These are phyloP conservation scores for Heteropelma amictum DNA, from an alignment of 2,888 invertebrate species.

Conservation along the genomic window DNA sequence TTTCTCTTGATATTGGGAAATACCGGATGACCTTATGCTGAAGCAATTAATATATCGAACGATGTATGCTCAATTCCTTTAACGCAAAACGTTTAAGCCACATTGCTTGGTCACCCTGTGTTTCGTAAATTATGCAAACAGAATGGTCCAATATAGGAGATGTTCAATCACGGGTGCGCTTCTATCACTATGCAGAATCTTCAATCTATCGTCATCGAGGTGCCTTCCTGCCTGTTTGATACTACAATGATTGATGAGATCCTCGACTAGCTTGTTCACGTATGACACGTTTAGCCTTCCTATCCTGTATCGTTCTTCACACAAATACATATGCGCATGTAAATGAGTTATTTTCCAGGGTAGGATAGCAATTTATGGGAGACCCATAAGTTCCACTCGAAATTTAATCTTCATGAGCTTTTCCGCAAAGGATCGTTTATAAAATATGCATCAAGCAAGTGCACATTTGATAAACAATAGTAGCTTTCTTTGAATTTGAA, in stretches of 20 bases:
- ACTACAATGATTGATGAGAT: constrained; percentile 41
- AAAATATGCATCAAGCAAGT: too few species aligned
- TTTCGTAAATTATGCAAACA: constrained; percentile 49
- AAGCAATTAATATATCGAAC: constrained; percentile 39
- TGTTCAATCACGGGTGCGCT: constrained; percentile 22
- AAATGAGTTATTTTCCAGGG: too few species aligned
- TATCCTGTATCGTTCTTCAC: neutral
- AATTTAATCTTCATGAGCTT: too few species aligned
- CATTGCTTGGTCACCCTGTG: neutral
- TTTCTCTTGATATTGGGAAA: constrained; percentile 17
- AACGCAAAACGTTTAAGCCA: neutral
- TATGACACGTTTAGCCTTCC: constrained; percentile 29
- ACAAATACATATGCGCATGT: neutral
- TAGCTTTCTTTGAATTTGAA: too few species aligned
- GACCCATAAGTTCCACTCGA: too few species aligned
- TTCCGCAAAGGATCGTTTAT: too few species aligned
- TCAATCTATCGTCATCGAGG: constrained; percentile 42
- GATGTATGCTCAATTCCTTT: constrained; percentile 9
- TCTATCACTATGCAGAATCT: neutral
- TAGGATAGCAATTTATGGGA: too few species aligned
- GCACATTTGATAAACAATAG: too few species aligned
- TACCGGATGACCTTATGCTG: constrained; percentile 19
- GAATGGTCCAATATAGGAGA: constrained; percentile 24
- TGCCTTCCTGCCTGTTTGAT: constrained; percentile 3
- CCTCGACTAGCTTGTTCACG: constrained; percentile 30